Evolutionary conservation across 2,113 vertebrate species (phyloP).

Genomic region (Oreocharis arfaki): DNA sequence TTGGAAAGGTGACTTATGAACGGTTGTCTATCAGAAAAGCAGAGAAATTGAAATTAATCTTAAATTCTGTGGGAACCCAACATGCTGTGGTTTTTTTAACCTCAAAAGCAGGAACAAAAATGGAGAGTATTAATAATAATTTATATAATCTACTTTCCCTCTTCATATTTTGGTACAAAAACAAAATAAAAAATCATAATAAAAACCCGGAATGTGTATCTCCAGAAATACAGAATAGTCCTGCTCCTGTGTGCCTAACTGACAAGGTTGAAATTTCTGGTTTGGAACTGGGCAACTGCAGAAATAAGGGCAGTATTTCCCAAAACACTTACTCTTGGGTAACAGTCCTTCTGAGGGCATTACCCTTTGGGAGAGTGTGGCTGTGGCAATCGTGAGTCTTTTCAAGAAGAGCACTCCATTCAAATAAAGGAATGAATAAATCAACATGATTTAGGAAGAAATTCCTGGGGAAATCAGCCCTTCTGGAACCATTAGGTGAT

Average conservation of each 20-base stretch:
- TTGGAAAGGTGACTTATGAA: neutral
- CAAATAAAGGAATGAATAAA: neutral
- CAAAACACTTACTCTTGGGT: neutral
- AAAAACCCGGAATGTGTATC: neutral
- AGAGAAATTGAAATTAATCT: neutral
- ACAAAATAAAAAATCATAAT: fast-evolving
- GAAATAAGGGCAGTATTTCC: neutral
- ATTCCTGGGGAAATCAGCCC: neutral
- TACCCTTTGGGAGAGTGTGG: neutral
- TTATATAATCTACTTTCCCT: neutral
- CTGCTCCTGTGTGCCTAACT: neutral
- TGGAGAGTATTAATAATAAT: neutral
- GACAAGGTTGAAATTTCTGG: neutral
- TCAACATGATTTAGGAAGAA: neutral
- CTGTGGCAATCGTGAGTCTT: neutral
- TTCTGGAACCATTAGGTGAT: neutral
- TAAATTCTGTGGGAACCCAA: neutral
- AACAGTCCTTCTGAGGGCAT: neutral
- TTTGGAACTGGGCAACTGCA: neutral
- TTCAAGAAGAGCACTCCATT: neutral
- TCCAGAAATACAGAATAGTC: neutral
- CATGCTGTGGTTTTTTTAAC: neutral
- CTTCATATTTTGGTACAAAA: neutral
- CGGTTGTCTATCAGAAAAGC: neutral
- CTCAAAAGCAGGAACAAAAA: neutral